phyloP scores from a whole-genome alignment of 2,113 vertebrate species.

The Misgurnus anguillicaudatus region DNA sequence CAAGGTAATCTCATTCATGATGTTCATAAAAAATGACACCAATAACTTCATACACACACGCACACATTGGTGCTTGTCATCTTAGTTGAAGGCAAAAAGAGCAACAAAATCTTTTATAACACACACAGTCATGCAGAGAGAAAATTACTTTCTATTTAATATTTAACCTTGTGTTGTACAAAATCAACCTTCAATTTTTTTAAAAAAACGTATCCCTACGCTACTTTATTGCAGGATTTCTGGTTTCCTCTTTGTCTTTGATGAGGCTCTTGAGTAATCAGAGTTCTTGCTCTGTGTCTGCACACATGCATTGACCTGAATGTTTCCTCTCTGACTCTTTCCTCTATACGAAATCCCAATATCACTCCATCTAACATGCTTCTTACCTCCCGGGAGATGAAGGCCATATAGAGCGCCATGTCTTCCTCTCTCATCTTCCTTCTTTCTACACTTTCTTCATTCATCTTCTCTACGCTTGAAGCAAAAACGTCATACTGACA shows the following conservation, averaged over 20 bases:
- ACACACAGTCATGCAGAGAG: background rate
- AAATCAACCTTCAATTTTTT: constrained; percentile 32
- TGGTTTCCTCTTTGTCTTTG: constrained; percentile 39
- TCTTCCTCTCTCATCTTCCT: background rate
- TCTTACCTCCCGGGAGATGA: background rate
- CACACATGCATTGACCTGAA: background rate
- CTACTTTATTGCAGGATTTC: constrained; percentile 1
- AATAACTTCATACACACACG: background rate
- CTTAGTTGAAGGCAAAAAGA: constrained; percentile 25
- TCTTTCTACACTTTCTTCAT: background rate
- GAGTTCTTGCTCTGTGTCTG: constrained; percentile 33
- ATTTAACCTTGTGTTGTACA: constrained; percentile 13
- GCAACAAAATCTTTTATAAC: background rate
- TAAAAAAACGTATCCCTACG: constrained; percentile 29
- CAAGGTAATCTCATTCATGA: constrained; percentile 1
- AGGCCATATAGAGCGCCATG: background rate
- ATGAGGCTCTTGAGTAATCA: constrained; percentile 45
- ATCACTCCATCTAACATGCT: constrained; percentile 3
- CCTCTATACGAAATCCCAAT: constrained; percentile 3
- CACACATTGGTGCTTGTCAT: background rate
- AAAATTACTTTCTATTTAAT: constrained; percentile 15
- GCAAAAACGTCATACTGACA: constrained; percentile 7
- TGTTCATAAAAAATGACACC: constrained; percentile 2
- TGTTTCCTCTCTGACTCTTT: constrained; percentile 1
- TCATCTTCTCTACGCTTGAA: constrained; percentile 5